phyloP scores from a whole-genome alignment of 2,888 invertebrate genomes.

The Choristoneura rosaceana region DNA sequence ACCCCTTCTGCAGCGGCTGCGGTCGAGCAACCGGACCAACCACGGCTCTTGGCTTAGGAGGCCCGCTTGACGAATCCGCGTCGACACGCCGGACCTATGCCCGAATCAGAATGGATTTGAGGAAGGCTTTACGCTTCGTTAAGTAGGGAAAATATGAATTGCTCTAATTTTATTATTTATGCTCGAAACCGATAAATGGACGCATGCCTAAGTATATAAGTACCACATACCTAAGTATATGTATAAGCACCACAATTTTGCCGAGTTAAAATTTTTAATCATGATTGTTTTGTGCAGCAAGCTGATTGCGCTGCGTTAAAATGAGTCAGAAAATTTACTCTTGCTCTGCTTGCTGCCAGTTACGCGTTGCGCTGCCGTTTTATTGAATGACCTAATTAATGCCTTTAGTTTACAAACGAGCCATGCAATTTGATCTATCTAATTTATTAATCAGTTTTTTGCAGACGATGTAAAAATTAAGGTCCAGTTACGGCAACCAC shows the following conservation, averaged over 20 bases:
- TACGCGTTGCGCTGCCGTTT: background rate
- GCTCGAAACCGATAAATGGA: too few species aligned
- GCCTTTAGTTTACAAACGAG: background rate
- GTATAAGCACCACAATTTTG: too few species aligned
- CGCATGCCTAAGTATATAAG: too few species aligned
- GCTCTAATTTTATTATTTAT: too few species aligned
- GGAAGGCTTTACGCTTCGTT: constrained; percentile 54
- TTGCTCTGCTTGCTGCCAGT: constrained; percentile 1
- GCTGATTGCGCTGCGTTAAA: background rate
- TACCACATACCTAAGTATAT: too few species aligned
- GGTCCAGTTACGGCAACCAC: background rate
- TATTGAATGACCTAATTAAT: constrained; percentile 6
- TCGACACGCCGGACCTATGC: constrained; percentile 60
- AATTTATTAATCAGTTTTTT: background rate
- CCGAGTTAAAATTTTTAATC: too few species aligned
- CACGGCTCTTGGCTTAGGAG: constrained; percentile 57
- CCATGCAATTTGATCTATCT: background rate
- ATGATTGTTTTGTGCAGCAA: background rate
- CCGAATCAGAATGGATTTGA: constrained; percentile 53
- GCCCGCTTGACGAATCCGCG: constrained; percentile 68
- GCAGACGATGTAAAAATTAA: background rate
- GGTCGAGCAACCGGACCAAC: constrained; percentile 31
- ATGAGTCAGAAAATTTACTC: background rate
- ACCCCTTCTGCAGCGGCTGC: constrained; percentile 50
- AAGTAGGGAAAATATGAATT: background rate